phyloP scores from a whole-genome alignment of 2,113 vertebrate species.

The Embiotoca jacksoni region DNA sequence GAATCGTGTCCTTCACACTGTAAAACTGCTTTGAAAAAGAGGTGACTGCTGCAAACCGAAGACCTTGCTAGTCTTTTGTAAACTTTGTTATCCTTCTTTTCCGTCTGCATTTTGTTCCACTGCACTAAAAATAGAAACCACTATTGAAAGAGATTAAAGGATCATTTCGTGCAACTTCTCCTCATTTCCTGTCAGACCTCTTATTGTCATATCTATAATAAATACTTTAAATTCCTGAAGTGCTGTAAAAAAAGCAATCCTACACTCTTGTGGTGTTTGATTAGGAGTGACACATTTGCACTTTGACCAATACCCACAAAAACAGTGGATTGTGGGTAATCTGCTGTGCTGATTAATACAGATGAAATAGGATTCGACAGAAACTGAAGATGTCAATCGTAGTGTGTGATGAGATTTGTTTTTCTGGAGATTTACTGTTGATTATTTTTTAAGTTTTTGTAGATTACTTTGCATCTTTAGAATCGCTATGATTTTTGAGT shows the following conservation, averaged over 20 bases:
- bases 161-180: background rate
- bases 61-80: background rate
- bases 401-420: background rate
- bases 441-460: background rate
- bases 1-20: background rate
- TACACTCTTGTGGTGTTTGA: background rate
- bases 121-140: too few relatives aligned
- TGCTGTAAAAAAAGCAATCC: background rate
- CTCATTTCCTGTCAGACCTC: background rate
- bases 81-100: too few relatives aligned
- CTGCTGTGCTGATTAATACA: conserved; percentile 12
- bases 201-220: background rate
- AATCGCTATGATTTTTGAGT: background rate
- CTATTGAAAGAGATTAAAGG: too few relatives aligned
- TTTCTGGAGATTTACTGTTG: too few relatives aligned
- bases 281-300: background rate
- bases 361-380: conserved; percentile 24
- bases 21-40: background rate
- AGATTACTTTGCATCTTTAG: background rate
- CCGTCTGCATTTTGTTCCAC: too few relatives aligned
- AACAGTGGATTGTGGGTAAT: conserved; percentile 36
- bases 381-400: background rate
- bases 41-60: background rate
- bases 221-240: background rate
- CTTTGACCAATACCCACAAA: background rate